Conservation (phyloP, 1,140 invertebrate genomes). For the Drosophila repleta region DNA sequence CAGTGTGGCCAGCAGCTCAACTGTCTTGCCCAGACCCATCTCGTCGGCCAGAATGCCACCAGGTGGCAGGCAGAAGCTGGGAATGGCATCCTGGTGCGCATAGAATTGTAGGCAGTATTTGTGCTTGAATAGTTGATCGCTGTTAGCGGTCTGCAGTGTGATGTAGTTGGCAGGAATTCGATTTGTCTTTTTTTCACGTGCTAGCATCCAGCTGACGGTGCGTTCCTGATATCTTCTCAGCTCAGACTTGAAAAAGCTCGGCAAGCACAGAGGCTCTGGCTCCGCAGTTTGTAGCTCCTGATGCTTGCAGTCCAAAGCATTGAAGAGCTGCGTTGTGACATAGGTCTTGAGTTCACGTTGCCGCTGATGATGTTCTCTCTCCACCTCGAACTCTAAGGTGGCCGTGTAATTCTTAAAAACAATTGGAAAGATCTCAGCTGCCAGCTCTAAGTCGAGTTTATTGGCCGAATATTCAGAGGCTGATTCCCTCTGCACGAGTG, state of each 20-base stretch:
- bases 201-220: constrained; percentile 90
- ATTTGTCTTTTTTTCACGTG: constrained; percentile 84
- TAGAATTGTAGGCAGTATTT: constrained; percentile 70
- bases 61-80: constrained; percentile 72
- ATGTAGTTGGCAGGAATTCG: constrained; percentile 49
- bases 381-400: constrained; percentile 59
- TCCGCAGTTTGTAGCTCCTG: not conserved
- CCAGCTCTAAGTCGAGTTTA: constrained; percentile 48
- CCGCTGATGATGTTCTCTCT: constrained; percentile 38
- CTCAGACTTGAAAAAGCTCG: constrained; percentile 63
- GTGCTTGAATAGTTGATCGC: constrained; percentile 84
- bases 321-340: constrained; percentile 68
- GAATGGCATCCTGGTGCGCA: constrained; percentile 28
- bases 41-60: constrained; percentile 93
- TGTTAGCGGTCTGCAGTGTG: constrained; percentile 39
- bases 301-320: constrained; percentile 61
- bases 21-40: constrained; percentile 94
- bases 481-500: constrained; percentile 12
- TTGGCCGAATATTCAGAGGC: not conserved
- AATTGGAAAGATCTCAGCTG: constrained; percentile 45
- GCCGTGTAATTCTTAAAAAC: constrained; percentile 47
- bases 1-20: constrained; percentile 90
- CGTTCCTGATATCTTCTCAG: constrained; percentile 88
- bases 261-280: constrained; percentile 21
- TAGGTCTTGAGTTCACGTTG: constrained; percentile 65